Evolutionary conservation across 2,113 vertebrate genomes (phyloP).

Genomic region (Chloebia gouldiae): DNA sequence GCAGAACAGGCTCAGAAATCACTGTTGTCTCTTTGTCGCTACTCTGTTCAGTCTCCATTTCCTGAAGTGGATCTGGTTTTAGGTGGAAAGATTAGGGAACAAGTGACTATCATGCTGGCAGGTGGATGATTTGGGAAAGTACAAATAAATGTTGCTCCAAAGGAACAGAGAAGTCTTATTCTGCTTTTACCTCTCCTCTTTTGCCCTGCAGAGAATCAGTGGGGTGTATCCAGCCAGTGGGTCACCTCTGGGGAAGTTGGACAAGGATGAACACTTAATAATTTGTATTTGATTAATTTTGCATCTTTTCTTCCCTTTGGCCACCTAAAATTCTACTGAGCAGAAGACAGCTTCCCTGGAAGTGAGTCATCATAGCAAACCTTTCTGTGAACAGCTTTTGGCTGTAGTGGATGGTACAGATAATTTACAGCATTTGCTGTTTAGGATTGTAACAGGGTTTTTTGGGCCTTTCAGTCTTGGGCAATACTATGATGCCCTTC

Average conservation of each 20-base stretch:
- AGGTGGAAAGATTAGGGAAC: not conserved
- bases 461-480: not conserved
- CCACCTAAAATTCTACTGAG: not conserved
- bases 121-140: not conserved
- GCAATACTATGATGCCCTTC: not conserved
- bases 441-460: not conserved
- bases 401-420: not conserved
- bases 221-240: not conserved
- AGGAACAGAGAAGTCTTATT: not conserved
- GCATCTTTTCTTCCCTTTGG: not conserved
- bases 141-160: not conserved
- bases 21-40: not conserved
- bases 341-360: not conserved
- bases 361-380: not conserved
- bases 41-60: not conserved
- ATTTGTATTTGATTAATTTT: not conserved
- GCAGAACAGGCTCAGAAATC: not conserved
- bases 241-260: not conserved
- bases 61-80: not conserved
- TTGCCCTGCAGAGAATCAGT: not conserved
- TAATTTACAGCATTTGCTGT: not conserved
- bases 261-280: not conserved
- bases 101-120: not conserved
- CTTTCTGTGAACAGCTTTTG: not conserved
- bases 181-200: not conserved